A percentile compares a stretch with the other conserved stretches of the same genome.
Conservation (phyloP, 2,888 invertebrate genomes). For the Griposia aprilina region DNA sequence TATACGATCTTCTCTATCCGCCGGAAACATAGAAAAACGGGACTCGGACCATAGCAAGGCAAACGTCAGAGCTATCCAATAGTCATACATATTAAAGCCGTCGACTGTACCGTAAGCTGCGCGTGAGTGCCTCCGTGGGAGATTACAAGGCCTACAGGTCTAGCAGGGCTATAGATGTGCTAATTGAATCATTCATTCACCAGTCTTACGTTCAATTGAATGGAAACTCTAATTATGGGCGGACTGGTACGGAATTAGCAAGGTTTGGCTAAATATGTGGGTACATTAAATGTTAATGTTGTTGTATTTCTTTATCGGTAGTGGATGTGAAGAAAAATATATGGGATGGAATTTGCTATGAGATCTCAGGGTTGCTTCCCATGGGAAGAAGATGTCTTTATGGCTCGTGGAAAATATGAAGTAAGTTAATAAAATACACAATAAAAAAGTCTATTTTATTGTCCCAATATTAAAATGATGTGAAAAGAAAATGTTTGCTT, state of each 20-base stretch:
- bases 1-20: slow-evolving; percentile 14
- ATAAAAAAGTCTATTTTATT: neutral
- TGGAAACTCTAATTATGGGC: slow-evolving; percentile 33
- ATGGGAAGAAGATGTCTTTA: neutral
- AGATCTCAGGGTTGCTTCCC: neutral
- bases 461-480: neutral
- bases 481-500: neutral
- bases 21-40: slow-evolving; percentile 50
- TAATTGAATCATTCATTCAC: slow-evolving; percentile 74
- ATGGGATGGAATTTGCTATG: slow-evolving; percentile 5
- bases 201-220: slow-evolving; percentile 58
- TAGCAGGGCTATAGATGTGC: slow-evolving; percentile 63
- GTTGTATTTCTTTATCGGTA: slow-evolving; percentile 35
- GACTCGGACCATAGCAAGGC: slow-evolving; percentile 4
- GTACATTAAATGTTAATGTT: slow-evolving; percentile 20
- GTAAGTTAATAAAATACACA: too few relatives aligned
- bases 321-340: neutral
- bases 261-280: slow-evolving; percentile 30
- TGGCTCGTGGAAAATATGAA: neutral
- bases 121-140: slow-evolving; percentile 65
- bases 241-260: slow-evolving; percentile 41
- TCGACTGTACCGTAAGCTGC: slow-evolving; percentile 58
- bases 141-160: slow-evolving; percentile 51
- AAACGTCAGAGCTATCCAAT: neutral
- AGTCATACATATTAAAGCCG: slow-evolving; percentile 54